Evolutionary conservation across 2,113 vertebrate genomes (phyloP), one percentile per base, ranked within the genome.

Genomic region (Baryphthengus martii): DNA sequence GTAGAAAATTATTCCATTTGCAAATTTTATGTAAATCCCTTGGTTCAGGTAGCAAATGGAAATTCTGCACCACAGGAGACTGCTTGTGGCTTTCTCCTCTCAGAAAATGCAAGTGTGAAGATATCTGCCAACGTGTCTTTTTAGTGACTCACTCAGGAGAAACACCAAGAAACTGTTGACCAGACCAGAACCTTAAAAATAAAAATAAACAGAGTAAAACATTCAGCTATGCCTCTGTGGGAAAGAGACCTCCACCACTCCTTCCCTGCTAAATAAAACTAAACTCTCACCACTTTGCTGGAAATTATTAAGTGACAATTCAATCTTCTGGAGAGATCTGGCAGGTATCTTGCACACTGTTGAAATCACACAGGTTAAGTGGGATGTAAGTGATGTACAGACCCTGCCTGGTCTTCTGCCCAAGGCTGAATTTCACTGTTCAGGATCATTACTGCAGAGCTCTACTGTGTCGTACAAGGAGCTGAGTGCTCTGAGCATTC

Each of bases 401-500:
- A 63, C 44, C 37, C 31, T 66, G 66, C 15, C 28, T 53, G 53
- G 16, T 85, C 47, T 80, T 89, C 73, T 93, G 87, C 89, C 89
- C 66, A 76, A 72, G 87, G 80, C 84, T 88, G 56, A 85, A 76
- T 89, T 95, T 89, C 42, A 65, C 19, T 1, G 1, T 68, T 53
- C 39, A 45, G 4, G 62, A 82, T 72, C 6, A 68, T 82, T 93
- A 94, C 89, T 94, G 44, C 76, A 72, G 66, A 87, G 58, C 28
- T 87, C 10, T 1, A 11, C 37, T 0, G 1, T 17, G 25, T 66
- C 67, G 62, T 24, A 70, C 19, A 76, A 65, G 78, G n/a, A 79
- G 63, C n/a, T 53, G 62, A 93, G n/a, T 39, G 67, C 71, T 94
- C 74, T 50, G 52, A 82, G 20, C 77, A 70, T 90, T 85, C 81